These are phyloP conservation scores for Forbesichthys papilliferus DNA, from an alignment of 2,113 vertebrate species.

Conservation along the genomic window DNA sequence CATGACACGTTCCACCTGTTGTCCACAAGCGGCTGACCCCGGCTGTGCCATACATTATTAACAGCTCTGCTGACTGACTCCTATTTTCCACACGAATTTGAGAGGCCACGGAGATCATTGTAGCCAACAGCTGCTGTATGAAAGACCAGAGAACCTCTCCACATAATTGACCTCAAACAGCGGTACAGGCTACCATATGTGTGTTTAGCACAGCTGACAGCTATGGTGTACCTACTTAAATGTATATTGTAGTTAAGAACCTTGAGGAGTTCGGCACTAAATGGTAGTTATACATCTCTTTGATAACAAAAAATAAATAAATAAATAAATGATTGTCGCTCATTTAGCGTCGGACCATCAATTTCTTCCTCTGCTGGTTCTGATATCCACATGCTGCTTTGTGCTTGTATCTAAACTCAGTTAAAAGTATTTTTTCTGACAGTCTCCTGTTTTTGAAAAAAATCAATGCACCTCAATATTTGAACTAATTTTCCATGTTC, in stretches of 20 bases:
- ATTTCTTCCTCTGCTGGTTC: no score
- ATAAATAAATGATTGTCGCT: no score
- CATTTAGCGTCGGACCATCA: no score
- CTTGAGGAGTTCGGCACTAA: no score
- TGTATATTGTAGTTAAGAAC: no score
- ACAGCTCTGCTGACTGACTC: slow-evolving; percentile 64
- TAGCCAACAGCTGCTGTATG: slow-evolving; percentile 67
- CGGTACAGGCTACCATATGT: neutral
- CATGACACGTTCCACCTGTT: slow-evolving; percentile 73
- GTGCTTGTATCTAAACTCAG: no score
- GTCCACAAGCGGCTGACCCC: slow-evolving; percentile 49
- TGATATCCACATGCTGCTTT: no score
- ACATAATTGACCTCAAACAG: slow-evolving; percentile 25
- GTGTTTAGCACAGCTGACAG: neutral
- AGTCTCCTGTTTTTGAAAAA: no score
- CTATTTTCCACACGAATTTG: slow-evolving; percentile 74
- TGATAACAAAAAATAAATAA: no score
- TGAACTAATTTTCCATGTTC: neutral
- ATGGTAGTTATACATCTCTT: no score
- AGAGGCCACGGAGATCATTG: slow-evolving; percentile 67
- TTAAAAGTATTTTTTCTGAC: no score
- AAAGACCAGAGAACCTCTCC: slow-evolving; percentile 44
- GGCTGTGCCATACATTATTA: slow-evolving; percentile 74
- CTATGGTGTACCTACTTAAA: neutral
- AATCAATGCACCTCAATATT: no score